Evolutionary conservation across 2,113 vertebrate species (phyloP).

Genomic region (Gracilinanus agilis): DNA sequence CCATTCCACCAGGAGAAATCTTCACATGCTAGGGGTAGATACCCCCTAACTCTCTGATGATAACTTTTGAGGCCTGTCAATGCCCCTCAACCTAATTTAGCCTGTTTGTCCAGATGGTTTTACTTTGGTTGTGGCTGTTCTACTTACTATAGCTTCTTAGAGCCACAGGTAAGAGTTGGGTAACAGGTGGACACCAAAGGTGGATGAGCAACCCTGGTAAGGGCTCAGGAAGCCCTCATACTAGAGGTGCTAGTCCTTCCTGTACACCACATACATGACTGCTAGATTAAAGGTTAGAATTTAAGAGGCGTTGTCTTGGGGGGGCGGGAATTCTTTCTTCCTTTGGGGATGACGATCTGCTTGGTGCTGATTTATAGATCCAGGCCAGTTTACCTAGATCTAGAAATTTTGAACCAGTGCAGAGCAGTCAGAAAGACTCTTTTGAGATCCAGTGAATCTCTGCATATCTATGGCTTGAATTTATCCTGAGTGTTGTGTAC

Average conservation of each 20-base stretch:
- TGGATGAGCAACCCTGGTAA: too few relatives aligned
- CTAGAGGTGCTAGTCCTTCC: not conserved
- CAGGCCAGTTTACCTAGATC: not conserved
- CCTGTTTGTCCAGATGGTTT: too few relatives aligned
- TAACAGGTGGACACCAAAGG: too few relatives aligned
- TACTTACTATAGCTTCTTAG: too few relatives aligned
- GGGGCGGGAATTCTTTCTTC: not conserved
- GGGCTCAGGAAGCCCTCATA: too few relatives aligned
- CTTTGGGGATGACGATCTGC: not conserved
- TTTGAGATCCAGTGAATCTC: not conserved
- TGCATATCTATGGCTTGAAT: not conserved
- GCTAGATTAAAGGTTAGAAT: not conserved
- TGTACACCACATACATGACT: not conserved
- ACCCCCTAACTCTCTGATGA: too few relatives aligned
- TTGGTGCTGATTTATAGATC: not conserved
- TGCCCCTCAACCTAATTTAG: too few relatives aligned
- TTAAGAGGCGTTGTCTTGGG: not conserved
- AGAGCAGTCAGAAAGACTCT: not conserved
- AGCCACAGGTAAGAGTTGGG: too few relatives aligned
- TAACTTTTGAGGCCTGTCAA: too few relatives aligned
- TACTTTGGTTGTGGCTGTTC: too few relatives aligned
- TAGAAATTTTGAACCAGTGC: not conserved
- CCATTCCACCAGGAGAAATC: too few relatives aligned
- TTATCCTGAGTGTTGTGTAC: not conserved
- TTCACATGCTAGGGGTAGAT: too few relatives aligned